phyloP scores from a whole-genome alignment of 2,113 vertebrate genomes.

The Platysteira castanea region DNA sequence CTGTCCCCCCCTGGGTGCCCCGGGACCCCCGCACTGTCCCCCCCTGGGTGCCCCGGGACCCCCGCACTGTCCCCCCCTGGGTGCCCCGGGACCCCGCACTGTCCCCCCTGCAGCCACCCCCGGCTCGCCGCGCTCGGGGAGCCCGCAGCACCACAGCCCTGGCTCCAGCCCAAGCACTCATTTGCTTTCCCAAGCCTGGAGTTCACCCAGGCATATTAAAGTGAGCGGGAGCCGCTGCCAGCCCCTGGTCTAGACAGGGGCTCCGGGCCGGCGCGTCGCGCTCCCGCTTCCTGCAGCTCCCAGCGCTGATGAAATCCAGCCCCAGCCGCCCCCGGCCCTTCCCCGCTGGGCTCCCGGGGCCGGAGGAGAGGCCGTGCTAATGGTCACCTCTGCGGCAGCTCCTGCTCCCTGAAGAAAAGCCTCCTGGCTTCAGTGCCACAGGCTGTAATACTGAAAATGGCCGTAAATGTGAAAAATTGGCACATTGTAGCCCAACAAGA shows the following conservation, averaged over 20 bases:
- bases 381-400: slow-evolving; percentile 57
- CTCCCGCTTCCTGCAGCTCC: neutral
- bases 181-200: neutral
- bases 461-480: slow-evolving; percentile 75
- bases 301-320: neutral
- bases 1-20: no score
- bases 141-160: rapidly evolving
- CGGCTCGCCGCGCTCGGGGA: rapidly evolving
- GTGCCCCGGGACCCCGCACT: no score
- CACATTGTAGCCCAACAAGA: slow-evolving; percentile 69
- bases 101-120: rapidly evolving
- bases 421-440: slow-evolving; percentile 42
- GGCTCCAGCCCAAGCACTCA: neutral
- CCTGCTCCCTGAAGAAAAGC: slow-evolving; percentile 69
- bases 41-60: no score
- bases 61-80: no score
- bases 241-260: neutral
- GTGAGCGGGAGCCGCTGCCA: neutral
- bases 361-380: slow-evolving; percentile 43
- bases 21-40: no score
- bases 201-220: neutral
- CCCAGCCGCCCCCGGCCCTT: neutral
- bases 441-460: slow-evolving; percentile 74
- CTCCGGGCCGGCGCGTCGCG: rapidly evolving
- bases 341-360: neutral